Evolutionary conservation across 2,888 invertebrate species (phyloP), one percentile per base, ranked within the genome.

Genomic region (Agonopterix subpropinquella): DNA sequence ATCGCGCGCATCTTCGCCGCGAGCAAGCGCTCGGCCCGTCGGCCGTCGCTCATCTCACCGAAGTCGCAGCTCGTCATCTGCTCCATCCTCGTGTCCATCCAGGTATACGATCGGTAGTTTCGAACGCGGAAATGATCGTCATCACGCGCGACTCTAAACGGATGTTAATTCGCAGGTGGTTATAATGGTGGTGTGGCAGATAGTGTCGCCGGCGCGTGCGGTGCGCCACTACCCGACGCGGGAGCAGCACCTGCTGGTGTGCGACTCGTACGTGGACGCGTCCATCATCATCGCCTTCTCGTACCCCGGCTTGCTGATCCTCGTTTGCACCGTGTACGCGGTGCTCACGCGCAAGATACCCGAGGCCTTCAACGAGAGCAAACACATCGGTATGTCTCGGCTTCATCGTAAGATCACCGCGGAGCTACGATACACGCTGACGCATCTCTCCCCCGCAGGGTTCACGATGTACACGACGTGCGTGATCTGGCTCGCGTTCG

Each of bases 391-490:
- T 91, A 70, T 84, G 89, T 8, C 1, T 13, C 8, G 0, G 11
- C 28, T 41, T 11, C 3, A 4, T 18, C 18, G 18, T 18, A 18
- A 0, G 4, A 18, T 18, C 3, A 18, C 4, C 18, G 4, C 18
- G 4, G 18, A 18, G 18, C 2, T 18, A 28, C 7, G 53, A 96
- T 94, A 72, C 96, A 97, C 84, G 96, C 28, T 28, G 28, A 28
- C 5, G 39, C 39, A 39, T 4, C 3, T 37, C 4, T 39, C n/a
- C n/a, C 10, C 39, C 65, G 8, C 83, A 95, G 95, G 96, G 51
- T 99, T 99, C 85, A 98, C 98, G 18, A 99, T 99, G 99, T 99
- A 98, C 88, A 98, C 98, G 43, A 98, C 98, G 35, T 97, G 98
- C 79, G 96, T 98, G 56, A 98, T 98, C 73, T 99, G 99, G 99